Percentiles rank a stretch among this genome's conserved stretches.
phyloP scores from a whole-genome alignment of 1,140 invertebrate species.

The Zaprionus capensis region DNA sequence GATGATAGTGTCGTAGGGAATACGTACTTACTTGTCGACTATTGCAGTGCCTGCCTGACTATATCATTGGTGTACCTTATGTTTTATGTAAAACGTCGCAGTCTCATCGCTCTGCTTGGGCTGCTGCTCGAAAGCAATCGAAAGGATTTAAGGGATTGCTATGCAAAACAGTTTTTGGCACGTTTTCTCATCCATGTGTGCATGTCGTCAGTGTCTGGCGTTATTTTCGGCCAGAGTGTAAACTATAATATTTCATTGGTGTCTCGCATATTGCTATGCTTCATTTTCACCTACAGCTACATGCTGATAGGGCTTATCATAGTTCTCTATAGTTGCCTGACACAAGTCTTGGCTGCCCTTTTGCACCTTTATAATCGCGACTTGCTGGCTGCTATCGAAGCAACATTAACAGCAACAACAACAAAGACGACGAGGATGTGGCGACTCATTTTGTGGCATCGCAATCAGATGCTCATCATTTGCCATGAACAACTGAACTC shows the following conservation, averaged over 20 bases:
- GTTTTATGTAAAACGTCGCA: conserved; percentile 42
- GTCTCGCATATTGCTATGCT: conserved; percentile 6
- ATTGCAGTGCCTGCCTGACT: conserved; percentile 44
- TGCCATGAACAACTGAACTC: conserved; percentile 56
- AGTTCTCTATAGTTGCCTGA: conserved; percentile 49
- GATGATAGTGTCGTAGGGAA: conserved; percentile 47
- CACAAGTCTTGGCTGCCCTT: conserved; percentile 41
- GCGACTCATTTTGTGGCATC: conserved; percentile 26
- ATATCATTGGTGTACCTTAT: conserved; percentile 50
- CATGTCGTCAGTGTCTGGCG: conserved; percentile 1
- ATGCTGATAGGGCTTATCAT: conserved; percentile 51
- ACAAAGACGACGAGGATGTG: neutral
- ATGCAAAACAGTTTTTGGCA: conserved; percentile 18
- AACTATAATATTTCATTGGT: neutral
- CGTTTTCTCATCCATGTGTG: conserved; percentile 26
- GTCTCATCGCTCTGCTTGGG: conserved; percentile 25
- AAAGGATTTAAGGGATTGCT: conserved; percentile 20
- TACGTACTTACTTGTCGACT: conserved; percentile 43
- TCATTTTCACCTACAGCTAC: conserved; percentile 34
- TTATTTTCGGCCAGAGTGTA: conserved; percentile 9
- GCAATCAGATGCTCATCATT: conserved; percentile 51
- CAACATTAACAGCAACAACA: neutral
- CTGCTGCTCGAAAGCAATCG: conserved; percentile 45
- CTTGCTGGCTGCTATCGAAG: neutral
- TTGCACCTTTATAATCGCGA: conserved; percentile 52